Conservation (phyloP, 1,140 invertebrate genomes). For the Apis laboriosa region DNA sequence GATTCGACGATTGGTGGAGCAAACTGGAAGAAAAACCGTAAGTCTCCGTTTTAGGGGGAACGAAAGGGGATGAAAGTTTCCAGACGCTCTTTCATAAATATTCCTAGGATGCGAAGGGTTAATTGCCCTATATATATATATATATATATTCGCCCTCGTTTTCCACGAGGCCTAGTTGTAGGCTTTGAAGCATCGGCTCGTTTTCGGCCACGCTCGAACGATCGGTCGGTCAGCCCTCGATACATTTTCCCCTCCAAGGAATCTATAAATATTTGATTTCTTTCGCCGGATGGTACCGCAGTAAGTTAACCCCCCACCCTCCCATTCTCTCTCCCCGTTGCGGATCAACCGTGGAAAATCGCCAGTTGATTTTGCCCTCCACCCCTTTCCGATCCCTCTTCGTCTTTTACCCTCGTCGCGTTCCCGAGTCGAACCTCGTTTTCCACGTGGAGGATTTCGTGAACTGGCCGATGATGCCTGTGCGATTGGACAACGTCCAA, state of each 20-base stretch:
- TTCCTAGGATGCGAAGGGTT: constrained; percentile 6
- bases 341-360: constrained; percentile 60
- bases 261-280: constrained; percentile 58
- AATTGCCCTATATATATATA: neutral
- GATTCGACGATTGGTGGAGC: neutral
- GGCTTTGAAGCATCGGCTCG: neutral
- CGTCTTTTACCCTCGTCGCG: constrained; percentile 32
- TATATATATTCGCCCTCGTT: neutral
- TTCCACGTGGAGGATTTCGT: constrained; percentile 50
- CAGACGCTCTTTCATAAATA: constrained; percentile 25
- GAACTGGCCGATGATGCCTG: constrained; percentile 52
- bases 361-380: constrained; percentile 48
- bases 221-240: neutral
- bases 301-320: constrained; percentile 30
- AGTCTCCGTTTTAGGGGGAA: neutral
- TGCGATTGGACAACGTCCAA: constrained; percentile 62
- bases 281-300: neutral
- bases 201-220: neutral
- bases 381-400: neutral
- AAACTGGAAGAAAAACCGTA: neutral
- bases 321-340: neutral
- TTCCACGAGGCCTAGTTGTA: neutral
- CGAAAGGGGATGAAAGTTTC: constrained; percentile 1
- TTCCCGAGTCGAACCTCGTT: constrained; percentile 54
- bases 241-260: constrained; percentile 9